Conservation (phyloP, 2,113 vertebrate genomes). For the Gambusia holbrooki region DNA sequence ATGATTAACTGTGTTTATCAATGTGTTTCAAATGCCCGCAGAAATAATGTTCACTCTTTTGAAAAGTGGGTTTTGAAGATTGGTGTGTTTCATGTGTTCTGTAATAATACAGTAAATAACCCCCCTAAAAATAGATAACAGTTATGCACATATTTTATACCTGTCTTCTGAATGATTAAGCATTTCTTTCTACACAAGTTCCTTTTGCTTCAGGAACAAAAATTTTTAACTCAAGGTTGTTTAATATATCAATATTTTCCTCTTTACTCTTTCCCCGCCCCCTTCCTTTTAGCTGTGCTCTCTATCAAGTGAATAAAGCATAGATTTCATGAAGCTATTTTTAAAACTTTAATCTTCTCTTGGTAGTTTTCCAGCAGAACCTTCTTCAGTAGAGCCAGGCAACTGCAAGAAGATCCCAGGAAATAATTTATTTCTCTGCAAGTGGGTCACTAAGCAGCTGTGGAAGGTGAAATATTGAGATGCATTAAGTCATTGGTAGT, state of each 20-base stretch:
- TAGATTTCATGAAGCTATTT: constrained; percentile 41
- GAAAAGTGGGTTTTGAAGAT: no score
- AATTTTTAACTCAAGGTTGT: no score
- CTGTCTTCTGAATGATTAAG: no score
- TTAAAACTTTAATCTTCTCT: constrained; percentile 41
- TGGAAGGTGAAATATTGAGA: constrained; percentile 69
- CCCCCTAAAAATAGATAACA: no score
- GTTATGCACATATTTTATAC: no score
- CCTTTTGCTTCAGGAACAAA: no score
- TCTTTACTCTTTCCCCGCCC: not conserved
- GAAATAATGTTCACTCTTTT: no score
- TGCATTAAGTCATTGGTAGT: constrained; percentile 66
- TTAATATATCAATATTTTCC: not conserved
- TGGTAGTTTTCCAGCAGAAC: constrained; percentile 34
- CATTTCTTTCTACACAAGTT: no score
- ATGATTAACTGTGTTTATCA: no score
- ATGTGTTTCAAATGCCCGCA: no score
- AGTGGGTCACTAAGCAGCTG: constrained; percentile 69
- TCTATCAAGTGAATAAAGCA: constrained; percentile 22
- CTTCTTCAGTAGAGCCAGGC: constrained; percentile 30
- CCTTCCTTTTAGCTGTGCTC: not conserved
- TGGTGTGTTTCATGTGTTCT: no score
- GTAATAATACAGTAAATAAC: no score
- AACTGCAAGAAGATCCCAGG: constrained; percentile 41
- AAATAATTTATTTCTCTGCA: constrained; percentile 69